Evolutionary conservation across 2,797 vertebrate genomes (phyloP).

Genomic region (Vultur gryphus): DNA sequence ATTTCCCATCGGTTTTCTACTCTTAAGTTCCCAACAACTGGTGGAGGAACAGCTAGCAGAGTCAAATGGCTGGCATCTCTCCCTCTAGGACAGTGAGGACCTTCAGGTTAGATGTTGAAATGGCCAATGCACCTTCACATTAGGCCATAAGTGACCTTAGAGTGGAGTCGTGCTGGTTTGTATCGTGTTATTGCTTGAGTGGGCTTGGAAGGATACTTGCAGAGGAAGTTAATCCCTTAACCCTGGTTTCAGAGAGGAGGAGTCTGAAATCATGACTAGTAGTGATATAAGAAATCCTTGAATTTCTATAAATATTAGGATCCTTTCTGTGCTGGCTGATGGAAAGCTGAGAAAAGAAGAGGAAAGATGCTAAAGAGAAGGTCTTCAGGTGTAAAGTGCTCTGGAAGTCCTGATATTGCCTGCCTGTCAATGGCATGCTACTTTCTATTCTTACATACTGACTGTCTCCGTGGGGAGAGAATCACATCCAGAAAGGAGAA

Average conservation of each 20-base stretch:
- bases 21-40: neutral
- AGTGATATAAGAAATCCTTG: neutral
- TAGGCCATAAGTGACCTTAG: neutral
- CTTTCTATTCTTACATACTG: neutral
- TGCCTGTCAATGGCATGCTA: neutral
- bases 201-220: neutral
- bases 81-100: neutral
- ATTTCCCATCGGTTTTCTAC: neutral
- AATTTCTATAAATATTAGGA: neutral
- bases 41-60: neutral
- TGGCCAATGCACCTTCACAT: neutral
- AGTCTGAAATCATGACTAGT: neutral
- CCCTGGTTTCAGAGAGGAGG: neutral
- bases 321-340: neutral
- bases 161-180: neutral
- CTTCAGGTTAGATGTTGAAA: neutral
- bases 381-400: neutral
- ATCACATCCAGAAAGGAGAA: neutral
- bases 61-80: neutral
- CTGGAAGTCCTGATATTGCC: neutral
- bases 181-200: neutral
- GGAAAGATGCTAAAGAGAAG: neutral
- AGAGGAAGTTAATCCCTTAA: neutral
- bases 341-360: neutral
- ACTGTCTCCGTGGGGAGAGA: neutral